Percentiles rank a stretch among this genome's conserved stretches.
These are phyloP conservation scores for Orestias chungarensis DNA, from an alignment of 2,797 vertebrate genomes.

Conservation along the genomic window DNA sequence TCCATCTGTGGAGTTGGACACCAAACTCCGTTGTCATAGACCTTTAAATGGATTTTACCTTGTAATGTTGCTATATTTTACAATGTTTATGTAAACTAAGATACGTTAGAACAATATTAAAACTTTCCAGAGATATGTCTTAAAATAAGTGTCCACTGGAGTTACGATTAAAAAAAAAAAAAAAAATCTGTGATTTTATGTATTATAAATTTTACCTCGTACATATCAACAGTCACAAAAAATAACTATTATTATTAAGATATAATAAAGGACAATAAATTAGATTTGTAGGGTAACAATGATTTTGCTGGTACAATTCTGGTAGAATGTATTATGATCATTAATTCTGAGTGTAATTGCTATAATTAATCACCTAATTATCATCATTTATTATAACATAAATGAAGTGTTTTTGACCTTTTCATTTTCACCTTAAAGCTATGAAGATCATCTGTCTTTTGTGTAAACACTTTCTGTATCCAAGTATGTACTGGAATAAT, in stretches of 20 bases:
- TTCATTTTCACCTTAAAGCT: constrained; percentile 5
- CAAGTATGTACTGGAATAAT: neutral
- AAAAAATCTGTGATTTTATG: no score
- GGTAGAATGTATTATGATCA: neutral
- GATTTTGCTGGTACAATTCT: neutral
- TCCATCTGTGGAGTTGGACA: neutral
- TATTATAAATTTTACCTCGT: neutral
- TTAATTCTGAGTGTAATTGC: neutral
- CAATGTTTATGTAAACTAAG: neutral
- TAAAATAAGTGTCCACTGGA: neutral
- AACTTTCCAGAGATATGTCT: neutral
- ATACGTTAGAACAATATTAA: neutral
- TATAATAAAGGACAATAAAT: neutral
- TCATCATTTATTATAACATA: constrained; percentile 6
- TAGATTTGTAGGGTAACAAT: neutral
- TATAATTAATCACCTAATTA: constrained; percentile 11
- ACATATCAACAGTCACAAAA: no score
- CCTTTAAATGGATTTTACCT: neutral
- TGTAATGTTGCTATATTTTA: neutral
- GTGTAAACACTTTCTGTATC: constrained; percentile 4
- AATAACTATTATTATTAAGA: neutral
- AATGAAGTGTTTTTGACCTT: neutral
- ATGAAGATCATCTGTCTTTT: constrained; percentile 7
- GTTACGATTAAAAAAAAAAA: no score
- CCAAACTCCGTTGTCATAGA: neutral